Evolutionary conservation across 2,888 invertebrate genomes (phyloP), one percentile per base, ranked within the genome.

Genomic region (Petrolisthes manimaculis): DNA sequence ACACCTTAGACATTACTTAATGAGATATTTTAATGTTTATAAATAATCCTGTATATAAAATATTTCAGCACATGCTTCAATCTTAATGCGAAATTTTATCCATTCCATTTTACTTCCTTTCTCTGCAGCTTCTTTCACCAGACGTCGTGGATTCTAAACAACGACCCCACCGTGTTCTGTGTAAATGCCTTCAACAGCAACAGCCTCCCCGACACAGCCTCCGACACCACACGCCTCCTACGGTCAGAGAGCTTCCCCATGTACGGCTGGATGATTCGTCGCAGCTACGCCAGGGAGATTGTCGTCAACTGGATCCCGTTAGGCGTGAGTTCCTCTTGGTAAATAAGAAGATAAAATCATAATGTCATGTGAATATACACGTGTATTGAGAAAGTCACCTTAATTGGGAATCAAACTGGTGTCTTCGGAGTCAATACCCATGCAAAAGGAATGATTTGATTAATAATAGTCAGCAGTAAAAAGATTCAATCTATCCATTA

Each of bases 151-250:
- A 67, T 90, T 37, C 61, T 90, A 51, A 83, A 89, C 61, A 80
- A 77, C 14, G 90, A 90, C 80, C 90, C 89, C 2, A 85, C 85
- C n/a, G 55, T 90, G 21, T 89, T 85, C 86, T 86, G 86, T 24
- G 79, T 90, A 56, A 90, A 90, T 83, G 90, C 89, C 55, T 90
- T 90, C 83, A 89, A 86, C 67, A 86, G 84, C 74, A 86, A 90
- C 87, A 89, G 89, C 85, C 79, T 89, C 8, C 82, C 86, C 0
- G 74, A 56, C 37, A 81, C 84, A 5, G 90, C 90, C 3, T 54
- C 75, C 1, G 90, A 90, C 77, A 37, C 78, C n/a, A 54, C 61
- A 9, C 74, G 56, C 71, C 51, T 90, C 74, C 24, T 84, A 53
- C 75, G 90, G 67, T 89, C 87, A 0, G 86, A 89, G 78, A 54